A percentile compares a stretch with the other conserved stretches of the same genome.
phyloP scores from a whole-genome alignment of 2,888 invertebrate species.

The Lysandra bellargus region DNA sequence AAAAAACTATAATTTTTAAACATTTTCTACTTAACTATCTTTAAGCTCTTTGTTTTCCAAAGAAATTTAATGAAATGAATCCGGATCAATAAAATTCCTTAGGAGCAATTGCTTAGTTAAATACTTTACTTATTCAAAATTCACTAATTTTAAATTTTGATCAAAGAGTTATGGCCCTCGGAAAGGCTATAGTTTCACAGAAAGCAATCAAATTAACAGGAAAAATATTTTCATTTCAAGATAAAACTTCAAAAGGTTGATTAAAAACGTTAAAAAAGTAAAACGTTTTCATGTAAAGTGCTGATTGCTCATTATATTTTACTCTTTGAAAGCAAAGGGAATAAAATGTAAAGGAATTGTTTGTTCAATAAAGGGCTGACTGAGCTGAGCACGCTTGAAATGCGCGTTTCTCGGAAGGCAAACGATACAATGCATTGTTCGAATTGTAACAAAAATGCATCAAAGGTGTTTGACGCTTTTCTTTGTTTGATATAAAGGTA shows the following conservation, averaged over 20 bases:
- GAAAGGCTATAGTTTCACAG: background rate
- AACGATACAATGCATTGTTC: background rate
- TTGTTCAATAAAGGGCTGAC: background rate
- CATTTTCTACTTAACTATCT: background rate
- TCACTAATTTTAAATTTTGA: background rate
- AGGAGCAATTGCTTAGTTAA: background rate
- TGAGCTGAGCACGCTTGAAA: background rate
- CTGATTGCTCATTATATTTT: background rate
- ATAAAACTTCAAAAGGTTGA: background rate
- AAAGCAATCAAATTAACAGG: background rate
- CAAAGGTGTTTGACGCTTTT: background rate
- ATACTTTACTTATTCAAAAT: background rate
- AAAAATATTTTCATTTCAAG: slow-evolving; percentile 4
- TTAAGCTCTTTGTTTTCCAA: background rate
- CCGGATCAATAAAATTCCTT: background rate
- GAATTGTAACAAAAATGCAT: background rate
- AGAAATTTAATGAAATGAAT: background rate
- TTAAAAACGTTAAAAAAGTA: background rate
- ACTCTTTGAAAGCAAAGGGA: background rate
- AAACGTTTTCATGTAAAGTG: background rate
- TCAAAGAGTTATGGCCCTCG: background rate
- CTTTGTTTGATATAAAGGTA: background rate
- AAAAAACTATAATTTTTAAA: background rate
- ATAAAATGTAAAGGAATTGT: background rate
- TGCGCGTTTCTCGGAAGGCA: background rate